Conservation (phyloP, 2,113 vertebrate species). For the Otocyon megalotis region DNA sequence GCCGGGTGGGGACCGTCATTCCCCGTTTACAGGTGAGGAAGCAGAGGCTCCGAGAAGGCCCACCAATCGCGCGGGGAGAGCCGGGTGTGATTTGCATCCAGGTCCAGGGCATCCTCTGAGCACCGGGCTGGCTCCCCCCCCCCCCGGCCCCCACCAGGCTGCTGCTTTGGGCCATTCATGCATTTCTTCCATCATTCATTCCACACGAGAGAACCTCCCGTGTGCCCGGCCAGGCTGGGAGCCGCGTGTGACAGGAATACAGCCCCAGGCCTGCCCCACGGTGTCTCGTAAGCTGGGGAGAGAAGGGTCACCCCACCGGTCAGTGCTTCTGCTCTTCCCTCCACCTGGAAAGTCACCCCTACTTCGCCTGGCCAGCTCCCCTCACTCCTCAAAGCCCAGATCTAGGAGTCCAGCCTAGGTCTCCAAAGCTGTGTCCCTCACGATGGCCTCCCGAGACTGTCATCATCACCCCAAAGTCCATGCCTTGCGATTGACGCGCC, state of each 20-base stretch:
- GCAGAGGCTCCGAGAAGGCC: background rate
- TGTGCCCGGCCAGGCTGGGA: background rate
- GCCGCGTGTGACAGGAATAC: background rate
- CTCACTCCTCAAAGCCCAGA: background rate
- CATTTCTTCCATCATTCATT: too few relatives aligned
- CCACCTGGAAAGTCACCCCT: background rate
- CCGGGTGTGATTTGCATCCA: fast-evolving
- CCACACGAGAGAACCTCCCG: background rate
- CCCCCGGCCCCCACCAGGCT: background rate
- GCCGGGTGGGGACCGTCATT: background rate
- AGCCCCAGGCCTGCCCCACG: background rate
- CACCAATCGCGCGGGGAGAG: fast-evolving
- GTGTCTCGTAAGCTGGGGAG: background rate
- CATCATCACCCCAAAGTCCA: fast-evolving
- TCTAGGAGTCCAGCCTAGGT: background rate
- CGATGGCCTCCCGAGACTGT: background rate
- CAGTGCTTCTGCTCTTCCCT: background rate
- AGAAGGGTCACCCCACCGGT: background rate
- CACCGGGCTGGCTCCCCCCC: background rate
- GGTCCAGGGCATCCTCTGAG: background rate
- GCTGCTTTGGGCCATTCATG: fast-evolving
- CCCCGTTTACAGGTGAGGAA: background rate
- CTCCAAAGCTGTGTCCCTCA: background rate
- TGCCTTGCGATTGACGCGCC: fast-evolving
- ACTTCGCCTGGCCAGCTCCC: background rate